Evolutionary conservation across 2,888 invertebrate species (phyloP), one percentile per base, ranked within the genome.

Genomic region (Willowsia nigromaculata): DNA sequence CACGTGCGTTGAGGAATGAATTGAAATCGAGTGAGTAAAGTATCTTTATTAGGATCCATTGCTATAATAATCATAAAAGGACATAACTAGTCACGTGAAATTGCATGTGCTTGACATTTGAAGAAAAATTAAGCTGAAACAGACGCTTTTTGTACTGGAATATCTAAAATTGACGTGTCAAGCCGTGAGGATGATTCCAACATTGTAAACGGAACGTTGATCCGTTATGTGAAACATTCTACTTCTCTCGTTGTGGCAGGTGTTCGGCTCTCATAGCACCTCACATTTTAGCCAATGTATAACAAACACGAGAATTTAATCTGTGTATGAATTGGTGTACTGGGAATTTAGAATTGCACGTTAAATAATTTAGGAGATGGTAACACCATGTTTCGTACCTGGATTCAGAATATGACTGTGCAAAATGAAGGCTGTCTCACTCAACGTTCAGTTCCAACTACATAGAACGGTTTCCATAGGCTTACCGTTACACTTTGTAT

Each of bases 21-120:
- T 18, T 5, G 53, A 87, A 87, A 37, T 81, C 71, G 1, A 87
- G 81, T 0, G 43, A 71, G 9, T 15, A 30, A 5, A 87, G 56
- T 13, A 87, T 87, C 18, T 50, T 37, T 50, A 13, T 25, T 30
- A 47, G 37, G 15, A 81, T 80, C 87, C 87, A 87, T 43, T 68
- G 27, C 85, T 85, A n/a, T 1, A 37, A 76, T n/a, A 0, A 33
- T 53, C 13, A 27, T 33, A 53, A 53, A 59, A 59, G n/a, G n/a
- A n/a, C 37, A 43, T 22, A 68, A 40, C n/a, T n/a, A n/a, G n/a
- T n/a, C 2, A 40, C 22, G 43, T 22, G 25, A 40, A 68, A 11
- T 15, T 22, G 0, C 43, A 27, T 1, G n/a, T 22, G 2, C 9
- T 71, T n/a, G 18, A 25, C 62, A 9, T 43, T 43, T 59, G 59